A percentile compares a stretch with the other conserved stretches of the same genome.
These are phyloP conservation scores for Cyrtorhinus lividipennis DNA, from an alignment of 1,140 invertebrate genomes.

Conservation along the genomic window DNA sequence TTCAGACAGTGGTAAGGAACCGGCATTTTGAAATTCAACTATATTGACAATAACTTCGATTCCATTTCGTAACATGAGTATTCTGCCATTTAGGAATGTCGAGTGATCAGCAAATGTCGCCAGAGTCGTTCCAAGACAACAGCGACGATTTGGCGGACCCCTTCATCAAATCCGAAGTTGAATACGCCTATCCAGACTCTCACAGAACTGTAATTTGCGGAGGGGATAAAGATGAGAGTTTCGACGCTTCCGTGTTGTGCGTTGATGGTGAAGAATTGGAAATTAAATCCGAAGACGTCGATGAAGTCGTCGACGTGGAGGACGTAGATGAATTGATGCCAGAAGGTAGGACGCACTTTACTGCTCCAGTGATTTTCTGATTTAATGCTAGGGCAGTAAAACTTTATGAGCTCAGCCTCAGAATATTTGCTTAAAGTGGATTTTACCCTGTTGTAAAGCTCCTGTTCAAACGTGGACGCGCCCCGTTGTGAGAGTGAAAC, in stretches of 20 bases:
- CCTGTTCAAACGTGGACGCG: background rate
- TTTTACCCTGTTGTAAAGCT: no score
- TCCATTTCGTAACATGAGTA: no score
- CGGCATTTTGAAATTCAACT: background rate
- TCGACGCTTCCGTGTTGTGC: no score
- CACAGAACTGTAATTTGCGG: slow-evolving; percentile 17
- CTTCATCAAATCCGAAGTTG: background rate
- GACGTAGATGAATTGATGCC: background rate
- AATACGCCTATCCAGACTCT: background rate
- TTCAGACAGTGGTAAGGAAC: slow-evolving; percentile 25
- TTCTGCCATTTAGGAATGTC: slow-evolving; percentile 20
- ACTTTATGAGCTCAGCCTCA: no score
- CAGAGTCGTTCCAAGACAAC: slow-evolving; percentile 15
- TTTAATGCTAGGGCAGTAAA: no score
- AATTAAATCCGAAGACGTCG: slow-evolving; percentile 1
- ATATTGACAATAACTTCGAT: slow-evolving; percentile 8
- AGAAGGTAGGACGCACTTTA: background rate
- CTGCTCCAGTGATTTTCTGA: no score
- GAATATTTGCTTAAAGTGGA: no score
- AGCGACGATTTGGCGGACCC: background rate
- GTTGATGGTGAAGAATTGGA: slow-evolving; percentile 12
- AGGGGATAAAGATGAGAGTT: slow-evolving; percentile 14
- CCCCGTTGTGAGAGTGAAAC: background rate
- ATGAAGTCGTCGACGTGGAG: slow-evolving; percentile 8
- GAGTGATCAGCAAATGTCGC: slow-evolving; percentile 23